A percentile compares a stretch with the other conserved stretches of the same genome.
Conservation (phyloP, 2,888 invertebrate genomes). For the Drosophila aldrichi region DNA sequence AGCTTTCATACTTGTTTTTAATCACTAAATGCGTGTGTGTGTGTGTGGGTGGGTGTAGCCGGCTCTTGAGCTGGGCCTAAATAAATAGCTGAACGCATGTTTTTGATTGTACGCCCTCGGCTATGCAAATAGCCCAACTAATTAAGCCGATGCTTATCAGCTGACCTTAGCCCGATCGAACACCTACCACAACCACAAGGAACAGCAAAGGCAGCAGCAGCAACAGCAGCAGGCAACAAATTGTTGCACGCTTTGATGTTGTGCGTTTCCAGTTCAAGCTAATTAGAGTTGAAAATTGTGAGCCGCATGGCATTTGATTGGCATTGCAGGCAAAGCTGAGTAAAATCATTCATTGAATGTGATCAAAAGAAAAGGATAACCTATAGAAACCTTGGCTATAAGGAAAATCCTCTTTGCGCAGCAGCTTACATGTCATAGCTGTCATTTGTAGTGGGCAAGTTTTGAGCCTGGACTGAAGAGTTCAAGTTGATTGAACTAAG, state of each 20-base stretch:
- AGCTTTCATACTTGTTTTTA: too few species aligned
- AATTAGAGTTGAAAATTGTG: constrained; percentile 3
- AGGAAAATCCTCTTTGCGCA: background rate
- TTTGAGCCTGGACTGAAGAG: background rate
- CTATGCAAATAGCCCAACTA: constrained; percentile 70
- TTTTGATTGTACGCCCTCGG: constrained; percentile 54
- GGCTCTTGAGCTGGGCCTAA: constrained; percentile 50
- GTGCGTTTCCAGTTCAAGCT: constrained; percentile 4
- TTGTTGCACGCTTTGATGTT: constrained; percentile 44
- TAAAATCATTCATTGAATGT: constrained; percentile 1
- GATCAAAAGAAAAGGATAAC: background rate
- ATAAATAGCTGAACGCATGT: constrained; percentile 70
- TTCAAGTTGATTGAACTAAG: background rate
- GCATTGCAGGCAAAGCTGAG: background rate
- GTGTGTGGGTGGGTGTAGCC: background rate
- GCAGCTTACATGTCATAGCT: background rate
- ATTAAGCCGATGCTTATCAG: constrained; percentile 73
- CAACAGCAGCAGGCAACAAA: constrained; percentile 16
- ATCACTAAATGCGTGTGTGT: constrained; percentile 17
- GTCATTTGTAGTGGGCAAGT: background rate
- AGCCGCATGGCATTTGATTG: background rate
- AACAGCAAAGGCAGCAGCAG: background rate
- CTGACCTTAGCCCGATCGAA: constrained; percentile 38
- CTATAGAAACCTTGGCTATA: background rate
- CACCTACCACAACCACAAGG: constrained; percentile 46